phyloP scores from a whole-genome alignment of 1,140 invertebrate species.

The Holotrichia oblita region DNA sequence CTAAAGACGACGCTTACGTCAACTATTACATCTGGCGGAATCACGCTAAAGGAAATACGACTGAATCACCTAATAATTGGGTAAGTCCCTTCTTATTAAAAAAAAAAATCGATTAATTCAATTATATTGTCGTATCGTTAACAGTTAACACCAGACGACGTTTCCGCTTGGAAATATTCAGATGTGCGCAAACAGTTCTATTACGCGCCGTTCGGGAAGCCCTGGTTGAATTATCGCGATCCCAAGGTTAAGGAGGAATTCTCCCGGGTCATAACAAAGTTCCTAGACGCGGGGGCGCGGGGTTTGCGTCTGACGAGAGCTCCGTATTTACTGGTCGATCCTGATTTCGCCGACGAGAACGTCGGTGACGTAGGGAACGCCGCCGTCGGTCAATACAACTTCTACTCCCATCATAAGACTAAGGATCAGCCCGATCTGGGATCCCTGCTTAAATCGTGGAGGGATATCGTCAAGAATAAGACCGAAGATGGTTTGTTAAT shows the following conservation, averaged over 20 bases:
- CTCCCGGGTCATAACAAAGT: slow-evolving; percentile 71
- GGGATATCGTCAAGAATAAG: slow-evolving; percentile 64
- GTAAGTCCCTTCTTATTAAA: too few species aligned
- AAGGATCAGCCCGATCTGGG: slow-evolving; percentile 67
- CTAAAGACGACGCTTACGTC: slow-evolving; percentile 64
- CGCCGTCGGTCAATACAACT: slow-evolving; percentile 65
- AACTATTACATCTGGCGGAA: slow-evolving; percentile 77
- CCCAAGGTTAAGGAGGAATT: slow-evolving; percentile 67
- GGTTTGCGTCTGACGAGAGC: slow-evolving; percentile 79
- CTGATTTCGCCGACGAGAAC: slow-evolving; percentile 63
- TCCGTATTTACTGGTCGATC: slow-evolving; percentile 71
- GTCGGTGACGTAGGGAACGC: slow-evolving; percentile 50
- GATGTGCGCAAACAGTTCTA: slow-evolving; percentile 67
- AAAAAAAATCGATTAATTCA: too few species aligned
- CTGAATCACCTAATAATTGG: slow-evolving; percentile 78
- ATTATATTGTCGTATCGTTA: too few species aligned
- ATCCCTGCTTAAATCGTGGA: slow-evolving; percentile 68
- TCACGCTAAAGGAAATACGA: slow-evolving; percentile 58
- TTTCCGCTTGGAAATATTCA: slow-evolving; percentile 72
- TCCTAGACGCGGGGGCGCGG: slow-evolving; percentile 74
- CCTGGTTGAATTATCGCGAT: slow-evolving; percentile 76
- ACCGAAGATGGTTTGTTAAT: slow-evolving; percentile 62
- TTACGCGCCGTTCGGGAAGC: slow-evolving; percentile 67
- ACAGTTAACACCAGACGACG: slow-evolving; percentile 56
- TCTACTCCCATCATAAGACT: slow-evolving; percentile 68